Evolutionary conservation across 2,888 invertebrate genomes (phyloP), one percentile per base, ranked within the genome.

Genomic region (Cheilosia variabilis): DNA sequence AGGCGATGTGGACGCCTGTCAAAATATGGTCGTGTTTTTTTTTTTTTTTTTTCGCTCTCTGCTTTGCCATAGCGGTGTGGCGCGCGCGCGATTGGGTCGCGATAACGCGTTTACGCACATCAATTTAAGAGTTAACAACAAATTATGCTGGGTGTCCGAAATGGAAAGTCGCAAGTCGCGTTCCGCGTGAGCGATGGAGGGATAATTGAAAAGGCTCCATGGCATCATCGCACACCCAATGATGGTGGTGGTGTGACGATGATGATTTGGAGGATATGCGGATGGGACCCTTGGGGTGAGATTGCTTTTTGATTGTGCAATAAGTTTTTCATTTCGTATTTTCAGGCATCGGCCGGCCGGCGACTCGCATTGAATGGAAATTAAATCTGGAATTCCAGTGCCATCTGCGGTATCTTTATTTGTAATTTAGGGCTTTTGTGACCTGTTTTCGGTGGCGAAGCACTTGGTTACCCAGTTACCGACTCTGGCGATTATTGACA

Each of bases 81-180:
- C 79, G 58, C 69, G 82, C 69, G 82, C 65, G 66, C 86, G 78
- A 87, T 77, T 77, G 80, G 73, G 77, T 69, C 71, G 84, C 83
- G 86, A 86, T 86, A 86, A 81, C 81, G 86, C 86, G 86, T 76
- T 86, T 86, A 86, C 86, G 86, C 81, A 86, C 81, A 86, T 86
- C 81, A 86, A 86, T 86, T 86, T 86, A 86, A 86, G 72, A 86
- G 76, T 86, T 81, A 86, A 86, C 86, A 86, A 86, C 86, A 81
- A 86, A 86, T 86, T 86, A 86, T 86, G 80, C 81, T 77, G 86
- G 76, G 86, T 86, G 86, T 86, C 86, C 86, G 86, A 81, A 86
- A 81, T 86, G 86, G 86, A 86, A 86, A 86, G 86, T 86, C 76
- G 66, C 65, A 55, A 65, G 53, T 50, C 71, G 76, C 75, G 66